phyloP scores from a whole-genome alignment of 2,888 invertebrate genomes.

The Maniola hyperantus region DNA sequence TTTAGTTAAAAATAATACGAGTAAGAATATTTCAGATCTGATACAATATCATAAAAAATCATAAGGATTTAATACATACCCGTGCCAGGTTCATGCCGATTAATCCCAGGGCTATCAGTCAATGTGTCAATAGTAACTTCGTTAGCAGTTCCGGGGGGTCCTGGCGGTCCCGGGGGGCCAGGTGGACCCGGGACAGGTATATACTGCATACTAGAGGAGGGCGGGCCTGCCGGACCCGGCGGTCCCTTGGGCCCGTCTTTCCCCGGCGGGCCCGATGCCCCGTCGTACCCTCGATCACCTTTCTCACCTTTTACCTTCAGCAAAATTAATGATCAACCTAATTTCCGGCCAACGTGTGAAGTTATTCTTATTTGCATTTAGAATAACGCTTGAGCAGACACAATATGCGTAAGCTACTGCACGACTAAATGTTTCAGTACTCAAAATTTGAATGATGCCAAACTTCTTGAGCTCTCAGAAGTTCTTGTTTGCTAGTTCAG shows the following conservation, averaged over 20 bases:
- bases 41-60: not conserved
- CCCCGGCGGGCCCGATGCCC: conserved; percentile 75
- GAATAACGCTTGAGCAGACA: not conserved
- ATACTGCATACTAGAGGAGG: conserved; percentile 82
- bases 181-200: conserved; percentile 89
- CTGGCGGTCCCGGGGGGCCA: conserved; percentile 87
- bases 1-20: not conserved
- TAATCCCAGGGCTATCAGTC: conserved; percentile 72
- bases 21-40: not conserved
- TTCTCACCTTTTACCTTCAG: conserved; percentile 83
- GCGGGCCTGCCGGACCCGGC: conserved; percentile 83
- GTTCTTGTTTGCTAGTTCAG: too few relatives aligned
- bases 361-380: conserved; percentile 31
- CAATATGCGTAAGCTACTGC: not conserved
- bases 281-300: conserved; percentile 87
- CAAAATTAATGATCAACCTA: conserved; percentile 42
- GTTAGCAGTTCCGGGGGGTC: conserved; percentile 53
- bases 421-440: not conserved
- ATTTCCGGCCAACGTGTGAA: conserved; percentile 24
- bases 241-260: conserved; percentile 85
- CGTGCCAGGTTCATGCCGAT: conserved; percentile 60
- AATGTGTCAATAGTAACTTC: conserved; percentile 65
- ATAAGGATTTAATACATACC: conserved; percentile 47
- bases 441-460: not conserved
- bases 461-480: too few relatives aligned